Base-by-base conservation (phyloP, 2,797 vertebrate genomes). In the Alosa sapidissima region DNA sequence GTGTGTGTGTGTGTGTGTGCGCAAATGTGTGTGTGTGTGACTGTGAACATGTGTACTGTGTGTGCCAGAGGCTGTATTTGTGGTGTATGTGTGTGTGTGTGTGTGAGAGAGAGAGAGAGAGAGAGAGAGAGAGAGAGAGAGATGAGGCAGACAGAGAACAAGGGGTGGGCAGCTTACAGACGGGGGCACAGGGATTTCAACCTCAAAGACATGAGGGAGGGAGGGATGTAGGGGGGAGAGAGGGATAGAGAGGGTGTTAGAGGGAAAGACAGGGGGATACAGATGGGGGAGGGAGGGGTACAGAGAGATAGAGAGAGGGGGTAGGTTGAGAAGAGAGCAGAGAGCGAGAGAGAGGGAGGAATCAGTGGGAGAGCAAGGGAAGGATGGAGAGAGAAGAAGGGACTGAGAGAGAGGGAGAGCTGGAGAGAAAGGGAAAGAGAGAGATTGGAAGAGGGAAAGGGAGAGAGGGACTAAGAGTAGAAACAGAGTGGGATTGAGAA, bases 291-390 rank as follows among this genome's bases (percentile, higher is more conserved):
- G n/a, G 8, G 24, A 10, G 24, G 24, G 62, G 28, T 14, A 41
- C 4, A 75, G 13, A 28, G 33, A 19, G 68, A 28, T n/a, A 45
- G n/a, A 33, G 36, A 60, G 58, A 45, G 19, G 24, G 49, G 28
- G 28, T 28, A 28, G 19, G 60, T 10, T 21, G 51, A 41, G 58
- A 41, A 33, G 2, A 60, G 52, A 51, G 47, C 21, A 60, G 84
- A 75, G 54, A 33, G 84, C 33, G 54, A n/a, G 81, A 83, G 51
- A 62, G 72, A 82, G 85, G 81, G 88, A 87, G 89, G 11, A 45
- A 89, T 89, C 90, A 89, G 85, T 58, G 82, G 19, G 58, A 24
- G 58, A 62, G 55, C 6, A 21, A 58, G 16, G 11, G 2, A n/a
- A 58, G 16, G 14, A 58, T 24, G 24, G 62, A 65, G 62, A 24